Conservation (phyloP, 2,888 invertebrate genomes). For the Plebejus anna region DNA sequence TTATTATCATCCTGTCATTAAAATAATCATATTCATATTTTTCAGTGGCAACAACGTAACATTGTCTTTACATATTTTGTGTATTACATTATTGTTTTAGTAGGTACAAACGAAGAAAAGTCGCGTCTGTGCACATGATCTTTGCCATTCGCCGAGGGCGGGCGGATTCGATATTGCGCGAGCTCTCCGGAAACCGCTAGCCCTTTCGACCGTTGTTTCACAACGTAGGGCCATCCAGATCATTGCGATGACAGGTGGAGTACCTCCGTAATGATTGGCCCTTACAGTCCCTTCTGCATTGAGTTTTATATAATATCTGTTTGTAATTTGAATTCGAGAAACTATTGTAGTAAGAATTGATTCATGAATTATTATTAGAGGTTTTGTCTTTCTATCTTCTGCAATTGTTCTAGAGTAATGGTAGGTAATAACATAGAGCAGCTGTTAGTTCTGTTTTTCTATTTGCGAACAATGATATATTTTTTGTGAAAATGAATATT, state of each 20-base stretch:
- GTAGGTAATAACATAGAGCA: no score
- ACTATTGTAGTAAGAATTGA: background rate
- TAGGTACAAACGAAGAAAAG: constrained; percentile 22
- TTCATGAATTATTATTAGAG: no score
- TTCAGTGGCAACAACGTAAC: no score
- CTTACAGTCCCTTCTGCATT: constrained; percentile 35
- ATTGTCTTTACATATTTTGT: no score
- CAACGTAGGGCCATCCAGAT: constrained; percentile 45
- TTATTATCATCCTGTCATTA: no score
- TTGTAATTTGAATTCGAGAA: background rate
- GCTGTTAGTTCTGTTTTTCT: no score
- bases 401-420: no score
- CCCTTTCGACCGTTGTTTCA: constrained; percentile 72
- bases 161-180: constrained; percentile 56
- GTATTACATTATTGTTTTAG: background rate
- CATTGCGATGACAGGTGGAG: constrained; percentile 38
- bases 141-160: constrained; percentile 47
- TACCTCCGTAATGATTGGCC: constrained; percentile 31
- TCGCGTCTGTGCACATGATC: constrained; percentile 43
- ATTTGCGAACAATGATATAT: no score
- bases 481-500: no score
- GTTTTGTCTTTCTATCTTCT: no score
- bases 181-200: constrained; percentile 56
- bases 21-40: no score
- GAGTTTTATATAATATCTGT: background rate